Conservation (phyloP, 23 tunicate genomes). For the Oikopleura dioica region DNA sequence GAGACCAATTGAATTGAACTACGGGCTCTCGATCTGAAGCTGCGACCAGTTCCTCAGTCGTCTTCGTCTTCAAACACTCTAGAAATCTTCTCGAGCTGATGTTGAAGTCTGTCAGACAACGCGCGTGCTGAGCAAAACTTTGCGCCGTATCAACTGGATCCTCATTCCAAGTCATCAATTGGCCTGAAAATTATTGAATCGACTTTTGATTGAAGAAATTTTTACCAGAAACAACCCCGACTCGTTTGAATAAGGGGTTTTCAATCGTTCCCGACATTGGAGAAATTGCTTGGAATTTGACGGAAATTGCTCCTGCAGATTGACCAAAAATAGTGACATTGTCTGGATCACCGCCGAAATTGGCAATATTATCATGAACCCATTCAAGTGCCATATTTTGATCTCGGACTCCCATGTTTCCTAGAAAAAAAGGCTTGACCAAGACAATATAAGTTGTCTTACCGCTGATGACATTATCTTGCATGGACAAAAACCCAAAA, state of each 20-base stretch:
- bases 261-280: neutral
- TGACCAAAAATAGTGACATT: neutral
- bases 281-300: neutral
- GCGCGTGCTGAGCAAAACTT: neutral
- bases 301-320: neutral
- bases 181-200: neutral
- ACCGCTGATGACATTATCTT: neutral
- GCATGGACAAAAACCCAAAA: neutral
- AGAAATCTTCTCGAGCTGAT: neutral
- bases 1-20: neutral
- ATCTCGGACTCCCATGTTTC: neutral
- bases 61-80: neutral
- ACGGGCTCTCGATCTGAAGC: neutral
- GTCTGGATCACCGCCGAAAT: constrained; percentile 5
- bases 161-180: neutral
- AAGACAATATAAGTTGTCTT: neutral
- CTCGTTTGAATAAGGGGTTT: no score
- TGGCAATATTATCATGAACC: neutral
- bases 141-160: neutral
- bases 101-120: neutral
- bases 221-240: neutral
- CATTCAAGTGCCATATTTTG: constrained; percentile 5
- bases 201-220: neutral
- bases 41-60: neutral
- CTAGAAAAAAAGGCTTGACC: neutral